Evolutionary conservation across 2,888 invertebrate species (phyloP).

Genomic region (Dynastes hyllus): DNA sequence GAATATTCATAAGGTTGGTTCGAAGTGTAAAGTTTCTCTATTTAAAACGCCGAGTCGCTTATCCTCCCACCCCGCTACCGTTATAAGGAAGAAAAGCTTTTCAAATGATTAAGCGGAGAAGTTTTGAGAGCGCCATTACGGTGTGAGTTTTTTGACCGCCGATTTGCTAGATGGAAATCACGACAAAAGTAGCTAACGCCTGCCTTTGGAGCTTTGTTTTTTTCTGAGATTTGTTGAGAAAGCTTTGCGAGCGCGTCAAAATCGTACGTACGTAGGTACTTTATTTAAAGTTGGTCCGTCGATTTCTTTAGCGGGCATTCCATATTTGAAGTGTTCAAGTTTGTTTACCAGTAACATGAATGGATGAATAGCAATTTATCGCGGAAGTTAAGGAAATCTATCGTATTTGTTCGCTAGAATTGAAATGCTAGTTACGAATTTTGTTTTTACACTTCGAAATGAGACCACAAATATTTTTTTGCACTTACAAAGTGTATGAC

Average conservation of each 20-base stretch:
- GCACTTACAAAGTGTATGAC: no score
- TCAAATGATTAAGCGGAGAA: slow-evolving; percentile 22
- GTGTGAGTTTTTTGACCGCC: background rate
- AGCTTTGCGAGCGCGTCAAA: background rate
- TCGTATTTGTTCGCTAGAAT: no score
- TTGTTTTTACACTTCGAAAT: no score
- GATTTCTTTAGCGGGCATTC: no score
- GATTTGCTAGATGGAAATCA: background rate
- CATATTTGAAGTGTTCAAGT: no score
- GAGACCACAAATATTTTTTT: no score
- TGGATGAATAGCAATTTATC: no score
- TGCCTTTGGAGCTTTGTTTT: background rate
- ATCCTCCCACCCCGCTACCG: background rate
- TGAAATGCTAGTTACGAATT: no score
- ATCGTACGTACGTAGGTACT: background rate
- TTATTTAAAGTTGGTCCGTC: no score
- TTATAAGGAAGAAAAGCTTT: slow-evolving; percentile 14
- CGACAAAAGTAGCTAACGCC: slow-evolving; percentile 4
- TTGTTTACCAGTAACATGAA: no score
- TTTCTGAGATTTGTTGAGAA: background rate
- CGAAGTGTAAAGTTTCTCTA: background rate
- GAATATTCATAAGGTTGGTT: background rate
- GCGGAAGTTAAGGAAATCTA: no score
- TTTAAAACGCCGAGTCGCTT: background rate
- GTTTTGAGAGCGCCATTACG: slow-evolving; percentile 4